A percentile compares a stretch with the other conserved stretches of the same genome.
Evolutionary conservation across 2,797 vertebrate species (phyloP).

Genomic region (Huso huso): DNA sequence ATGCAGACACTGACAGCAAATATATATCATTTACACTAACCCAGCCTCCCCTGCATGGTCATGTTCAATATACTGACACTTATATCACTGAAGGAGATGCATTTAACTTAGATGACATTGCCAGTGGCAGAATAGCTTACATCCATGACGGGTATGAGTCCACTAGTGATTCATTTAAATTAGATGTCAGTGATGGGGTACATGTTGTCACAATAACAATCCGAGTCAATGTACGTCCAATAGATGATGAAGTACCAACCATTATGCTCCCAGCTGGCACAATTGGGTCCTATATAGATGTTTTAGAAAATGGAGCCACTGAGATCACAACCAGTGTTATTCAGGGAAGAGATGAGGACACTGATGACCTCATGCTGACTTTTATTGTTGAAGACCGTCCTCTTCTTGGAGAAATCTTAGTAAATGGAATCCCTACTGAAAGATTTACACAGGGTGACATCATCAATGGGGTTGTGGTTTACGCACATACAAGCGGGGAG

Average conservation of each 20-base stretch:
- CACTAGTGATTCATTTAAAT: slow-evolving; percentile 63
- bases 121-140: slow-evolving; percentile 69
- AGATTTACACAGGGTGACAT: slow-evolving; percentile 86
- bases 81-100: slow-evolving; percentile 62
- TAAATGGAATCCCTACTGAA: slow-evolving; percentile 64
- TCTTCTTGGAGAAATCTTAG: slow-evolving; percentile 71
- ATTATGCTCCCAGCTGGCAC: slow-evolving; percentile 73
- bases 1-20: slow-evolving; percentile 73
- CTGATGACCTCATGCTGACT: slow-evolving; percentile 81
- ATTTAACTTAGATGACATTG: slow-evolving; percentile 76
- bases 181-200: slow-evolving; percentile 84
- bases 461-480: slow-evolving; percentile 81
- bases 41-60: slow-evolving; percentile 73
- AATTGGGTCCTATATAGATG: slow-evolving; percentile 82
- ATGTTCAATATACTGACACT: slow-evolving; percentile 61
- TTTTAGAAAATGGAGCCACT: slow-evolving; percentile 79
- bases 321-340: slow-evolving; percentile 85
- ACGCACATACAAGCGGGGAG: slow-evolving; percentile 81
- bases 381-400: slow-evolving; percentile 83
- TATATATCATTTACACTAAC: slow-evolving; percentile 77
- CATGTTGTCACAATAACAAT: slow-evolving; percentile 83
- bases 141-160: slow-evolving; percentile 74
- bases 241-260: slow-evolving; percentile 69
- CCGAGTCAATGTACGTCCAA: slow-evolving; percentile 69
- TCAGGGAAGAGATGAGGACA: slow-evolving; percentile 74